Base-by-base conservation (phyloP, 2,797 vertebrate genomes). In the Mycteria americana region DNA sequence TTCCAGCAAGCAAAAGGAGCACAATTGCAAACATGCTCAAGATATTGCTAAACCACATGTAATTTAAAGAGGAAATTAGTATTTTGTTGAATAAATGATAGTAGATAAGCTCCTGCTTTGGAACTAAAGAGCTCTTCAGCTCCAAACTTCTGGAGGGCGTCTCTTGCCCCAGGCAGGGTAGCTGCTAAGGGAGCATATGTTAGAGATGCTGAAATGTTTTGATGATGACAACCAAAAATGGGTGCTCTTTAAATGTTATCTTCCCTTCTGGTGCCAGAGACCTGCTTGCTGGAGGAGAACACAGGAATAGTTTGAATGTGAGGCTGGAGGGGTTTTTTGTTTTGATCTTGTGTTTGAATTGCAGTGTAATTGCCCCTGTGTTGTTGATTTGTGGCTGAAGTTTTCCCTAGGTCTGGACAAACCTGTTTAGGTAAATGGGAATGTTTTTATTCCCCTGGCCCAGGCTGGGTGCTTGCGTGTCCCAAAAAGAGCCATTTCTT, bases 51-150 rank as follows among this genome's bases (percentile, higher is more conserved):
- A 94, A 85, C 56, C 74, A 50, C 51, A 4, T 79, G 30, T 74
- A 82, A 93, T 90, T 94, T 78, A 79, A 91, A 96, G 69, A 86
- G 89, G 85, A 96, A 96, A 88, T 78, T 45, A 91, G 46, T 74
- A 35, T 91, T 89, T 89, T 90, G 73, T 88, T 89, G 79, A 88
- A 76, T 92, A 91, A 92, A 79, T 63, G 48, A 53, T 50, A 65
- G 43, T 63, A 86, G 89, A 86, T 85, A 89, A 91, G n/a, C n/a
- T 92, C 56, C 46, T 85, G n/a, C 79, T 62, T 93, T 78, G 53
- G 50, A 94, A 43, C 62, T 65, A 21, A 87, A 77, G 65, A 68
- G n/a, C 30, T 62, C 30, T 78, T 77, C 72, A 73, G 18, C 35
- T 89, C 57, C 35, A 72, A 21, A 74, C 50, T 85, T 81, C 85